These are phyloP conservation scores for Volucella inflata DNA, from an alignment of 2,888 invertebrate species.

Conservation along the genomic window DNA sequence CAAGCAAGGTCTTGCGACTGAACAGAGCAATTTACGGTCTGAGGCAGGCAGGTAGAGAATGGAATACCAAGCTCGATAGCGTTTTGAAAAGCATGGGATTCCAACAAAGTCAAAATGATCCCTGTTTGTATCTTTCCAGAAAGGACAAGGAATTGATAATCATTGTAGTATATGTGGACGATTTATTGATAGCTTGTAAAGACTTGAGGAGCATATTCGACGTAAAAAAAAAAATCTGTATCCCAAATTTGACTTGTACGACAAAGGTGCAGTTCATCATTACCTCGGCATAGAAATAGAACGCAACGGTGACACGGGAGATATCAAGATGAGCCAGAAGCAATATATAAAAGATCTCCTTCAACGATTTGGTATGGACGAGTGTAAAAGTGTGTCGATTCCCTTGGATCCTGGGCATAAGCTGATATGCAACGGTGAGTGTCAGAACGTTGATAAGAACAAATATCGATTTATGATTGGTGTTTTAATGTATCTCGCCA, in stretches of 20 bases:
- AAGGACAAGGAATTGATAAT: constrained; percentile 30
- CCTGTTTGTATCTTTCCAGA: constrained; percentile 43
- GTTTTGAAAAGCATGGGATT: constrained; percentile 46
- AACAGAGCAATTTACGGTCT: constrained; percentile 51
- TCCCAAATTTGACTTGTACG: constrained; percentile 36
- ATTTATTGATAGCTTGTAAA: constrained; percentile 40
- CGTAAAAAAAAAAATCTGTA: constrained; percentile 26
- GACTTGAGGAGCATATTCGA: constrained; percentile 37
- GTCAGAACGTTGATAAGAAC: too few species aligned
- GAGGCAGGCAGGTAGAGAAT: constrained; percentile 48
- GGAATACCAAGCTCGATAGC: constrained; percentile 52
- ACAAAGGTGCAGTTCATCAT: constrained; percentile 44
- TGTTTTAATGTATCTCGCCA: too few species aligned
- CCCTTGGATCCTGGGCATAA: too few species aligned
- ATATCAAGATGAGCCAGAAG: too few species aligned
- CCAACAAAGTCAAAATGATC: constrained; percentile 47
- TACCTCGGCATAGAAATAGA: constrained; percentile 70
- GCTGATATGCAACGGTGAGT: too few species aligned
- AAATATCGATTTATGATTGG: too few species aligned
- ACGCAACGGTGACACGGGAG: constrained; percentile 46
- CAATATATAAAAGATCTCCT: too few species aligned
- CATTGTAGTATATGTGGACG: constrained; percentile 44
- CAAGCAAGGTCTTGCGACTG: too few species aligned
- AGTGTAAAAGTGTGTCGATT: too few species aligned
- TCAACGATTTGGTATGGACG: too few species aligned